Evolutionary conservation across 2,113 vertebrate genomes (phyloP), one percentile per base, ranked within the genome.

Genomic region (Sialia sialis): DNA sequence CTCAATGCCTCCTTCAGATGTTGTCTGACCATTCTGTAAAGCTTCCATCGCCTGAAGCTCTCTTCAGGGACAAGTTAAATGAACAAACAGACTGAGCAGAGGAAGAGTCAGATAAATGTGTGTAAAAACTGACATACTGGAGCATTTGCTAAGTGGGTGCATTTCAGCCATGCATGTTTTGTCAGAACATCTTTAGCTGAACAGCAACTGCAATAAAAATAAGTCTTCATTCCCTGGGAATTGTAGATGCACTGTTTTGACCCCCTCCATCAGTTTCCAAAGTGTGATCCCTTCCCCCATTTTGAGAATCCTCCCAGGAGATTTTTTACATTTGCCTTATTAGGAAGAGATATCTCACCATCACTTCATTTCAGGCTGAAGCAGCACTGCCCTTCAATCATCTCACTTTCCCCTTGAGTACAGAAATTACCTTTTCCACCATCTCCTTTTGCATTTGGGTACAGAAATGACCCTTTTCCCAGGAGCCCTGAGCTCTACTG

Each of bases 21-120:
- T 92, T 39, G 98, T 98, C 48, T 98, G 98, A 66, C 98, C 98
- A 11, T 99, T 99, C 96, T 99, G 99, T 94, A 98, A 97, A 90
- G 98, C 98, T 94, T 99, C 99, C 97, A 99, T 99, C 1, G 98
- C 99, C 97, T 99, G 99, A 94, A 99, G 98, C 97, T 99, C 99
- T 97, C 99, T 99, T 97, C 18, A 15, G 79, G 87, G 91, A 86
- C 52, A 92, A 97, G 68, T 84, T 64, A 93, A 93, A 92, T 27
- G 46, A 89, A 56, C 30, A 90, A 23, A 69, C 64, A 93, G 60
- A 93, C 27, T 52, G 46, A 97, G 92, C 63, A 67, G 55, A 43
- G 56, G 59, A 79, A 94, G 25, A 94, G 63, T 70, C 48, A 73
- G 68, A 79, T 23, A 54, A 26, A 54, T 4, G 26, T 13, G 5